Evolutionary conservation across 2,797 vertebrate species (phyloP).

Genomic region (Miichthys miiuy): DNA sequence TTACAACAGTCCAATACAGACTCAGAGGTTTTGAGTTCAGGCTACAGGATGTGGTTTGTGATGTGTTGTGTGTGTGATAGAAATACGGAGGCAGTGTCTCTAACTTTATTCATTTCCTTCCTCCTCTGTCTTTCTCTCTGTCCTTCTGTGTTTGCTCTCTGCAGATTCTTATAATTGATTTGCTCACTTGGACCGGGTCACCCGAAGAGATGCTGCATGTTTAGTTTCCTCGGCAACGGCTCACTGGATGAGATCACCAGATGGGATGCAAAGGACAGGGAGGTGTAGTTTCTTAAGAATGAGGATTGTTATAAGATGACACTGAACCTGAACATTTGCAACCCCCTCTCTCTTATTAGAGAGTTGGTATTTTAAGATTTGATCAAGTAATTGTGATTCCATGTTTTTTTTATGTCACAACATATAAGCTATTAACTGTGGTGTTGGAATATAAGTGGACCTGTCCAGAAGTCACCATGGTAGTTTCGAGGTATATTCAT

Average conservation of each 20-base stretch:
- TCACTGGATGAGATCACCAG: background rate
- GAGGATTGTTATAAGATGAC: too few species aligned
- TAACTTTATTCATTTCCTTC: background rate
- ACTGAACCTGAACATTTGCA: slow-evolving; percentile 1
- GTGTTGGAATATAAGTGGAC: background rate
- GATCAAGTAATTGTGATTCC: background rate
- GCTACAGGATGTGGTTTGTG: slow-evolving; percentile 23
- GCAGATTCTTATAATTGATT: slow-evolving; percentile 40
- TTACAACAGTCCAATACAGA: background rate
- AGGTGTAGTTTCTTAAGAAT: background rate
- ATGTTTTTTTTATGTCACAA: background rate
- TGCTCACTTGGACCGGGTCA: slow-evolving; percentile 12
- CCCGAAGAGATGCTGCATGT: slow-evolving; percentile 14
- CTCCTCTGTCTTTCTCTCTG: background rate
- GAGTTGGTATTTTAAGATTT: background rate
- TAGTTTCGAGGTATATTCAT: background rate
- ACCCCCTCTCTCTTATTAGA: background rate
- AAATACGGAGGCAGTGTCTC: background rate
- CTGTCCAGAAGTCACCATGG: accelerated
- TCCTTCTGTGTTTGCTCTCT: slow-evolving; percentile 15
- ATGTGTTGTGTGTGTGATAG: background rate
- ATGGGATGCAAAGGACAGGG: slow-evolving; percentile 15
- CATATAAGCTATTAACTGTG: background rate
- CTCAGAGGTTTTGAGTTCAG: background rate
- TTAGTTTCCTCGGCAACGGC: slow-evolving; percentile 22